Evolutionary conservation across 2,797 vertebrate genomes (phyloP).

Genomic region (Hypotaenidia okinawae): DNA sequence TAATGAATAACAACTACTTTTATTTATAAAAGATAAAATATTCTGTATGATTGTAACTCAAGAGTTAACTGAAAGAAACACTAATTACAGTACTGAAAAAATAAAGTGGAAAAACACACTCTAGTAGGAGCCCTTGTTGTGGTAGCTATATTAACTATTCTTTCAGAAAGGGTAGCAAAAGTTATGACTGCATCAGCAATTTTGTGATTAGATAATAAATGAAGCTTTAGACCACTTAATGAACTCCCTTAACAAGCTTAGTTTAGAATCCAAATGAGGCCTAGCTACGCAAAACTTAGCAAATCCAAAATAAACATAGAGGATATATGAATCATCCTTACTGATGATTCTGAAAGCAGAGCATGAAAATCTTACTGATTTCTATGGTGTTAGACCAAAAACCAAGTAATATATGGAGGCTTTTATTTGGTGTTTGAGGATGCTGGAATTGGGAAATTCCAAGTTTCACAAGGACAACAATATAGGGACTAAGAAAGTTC

Average conservation of each 20-base stretch:
- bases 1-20: not conserved
- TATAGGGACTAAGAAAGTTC: not conserved
- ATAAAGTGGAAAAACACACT: not conserved
- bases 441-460: not conserved
- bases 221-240: not conserved
- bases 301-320: not conserved
- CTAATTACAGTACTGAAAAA: not conserved
- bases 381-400: not conserved
- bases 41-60: not conserved
- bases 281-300: not conserved
- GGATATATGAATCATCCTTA: not conserved
- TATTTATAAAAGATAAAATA: slow-evolving; percentile 15
- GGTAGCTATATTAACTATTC: not conserved
- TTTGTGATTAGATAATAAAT: not conserved
- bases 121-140: not conserved
- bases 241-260: not conserved
- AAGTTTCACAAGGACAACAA: not conserved
- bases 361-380: not conserved
- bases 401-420: not conserved
- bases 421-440: not conserved
- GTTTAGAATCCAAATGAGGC: not conserved
- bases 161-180: not conserved
- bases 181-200: not conserved
- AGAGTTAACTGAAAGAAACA: slow-evolving; percentile 2
- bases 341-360: not conserved